These are phyloP conservation scores for Lepidostoma basale DNA, from an alignment of 1,140 invertebrate genomes.

Conservation along the genomic window DNA sequence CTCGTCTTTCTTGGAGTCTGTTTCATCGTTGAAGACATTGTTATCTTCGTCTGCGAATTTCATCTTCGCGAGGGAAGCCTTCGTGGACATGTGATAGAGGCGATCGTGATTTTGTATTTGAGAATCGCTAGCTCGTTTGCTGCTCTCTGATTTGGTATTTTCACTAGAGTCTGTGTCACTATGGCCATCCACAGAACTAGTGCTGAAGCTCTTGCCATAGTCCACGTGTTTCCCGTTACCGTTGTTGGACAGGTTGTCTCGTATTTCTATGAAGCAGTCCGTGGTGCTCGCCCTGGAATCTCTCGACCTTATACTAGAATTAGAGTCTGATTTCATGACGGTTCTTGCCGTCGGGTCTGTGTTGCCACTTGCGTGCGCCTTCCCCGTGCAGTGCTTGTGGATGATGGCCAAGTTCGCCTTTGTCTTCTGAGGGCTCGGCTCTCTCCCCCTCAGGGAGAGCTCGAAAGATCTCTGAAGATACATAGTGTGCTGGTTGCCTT, in stretches of 20 bases:
- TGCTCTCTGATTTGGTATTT: constrained; percentile 48
- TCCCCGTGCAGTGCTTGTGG: constrained; percentile 73
- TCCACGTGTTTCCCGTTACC: constrained; percentile 49
- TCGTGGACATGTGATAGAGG: constrained; percentile 60
- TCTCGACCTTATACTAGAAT: constrained; percentile 55
- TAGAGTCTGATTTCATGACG: constrained; percentile 56
- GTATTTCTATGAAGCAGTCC: constrained; percentile 59
- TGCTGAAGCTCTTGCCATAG: constrained; percentile 58
- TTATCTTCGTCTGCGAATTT: constrained; percentile 57
- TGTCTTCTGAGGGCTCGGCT: constrained; percentile 62
- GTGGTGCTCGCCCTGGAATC: constrained; percentile 50
- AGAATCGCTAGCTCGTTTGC: constrained; percentile 34
- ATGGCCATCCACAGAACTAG: constrained; percentile 62
- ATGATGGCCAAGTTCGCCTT: constrained; percentile 63
- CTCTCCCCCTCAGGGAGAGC: constrained; percentile 66
- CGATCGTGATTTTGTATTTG: constrained; percentile 47
- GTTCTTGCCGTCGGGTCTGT: constrained; percentile 51
- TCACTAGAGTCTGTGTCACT: constrained; percentile 63
- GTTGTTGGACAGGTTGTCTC: constrained; percentile 46
- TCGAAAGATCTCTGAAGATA: constrained; percentile 69
- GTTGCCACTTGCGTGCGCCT: constrained; percentile 70
- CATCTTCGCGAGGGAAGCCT: constrained; percentile 63
- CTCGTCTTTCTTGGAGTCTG: constrained; percentile 10
- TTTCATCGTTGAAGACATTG: constrained; percentile 21
- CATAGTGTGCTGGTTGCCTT: constrained; percentile 61